Evolutionary conservation across 2,888 invertebrate genomes (phyloP), one percentile per base, ranked within the genome.

Genomic region (Gastracanthus pulcherrimus): DNA sequence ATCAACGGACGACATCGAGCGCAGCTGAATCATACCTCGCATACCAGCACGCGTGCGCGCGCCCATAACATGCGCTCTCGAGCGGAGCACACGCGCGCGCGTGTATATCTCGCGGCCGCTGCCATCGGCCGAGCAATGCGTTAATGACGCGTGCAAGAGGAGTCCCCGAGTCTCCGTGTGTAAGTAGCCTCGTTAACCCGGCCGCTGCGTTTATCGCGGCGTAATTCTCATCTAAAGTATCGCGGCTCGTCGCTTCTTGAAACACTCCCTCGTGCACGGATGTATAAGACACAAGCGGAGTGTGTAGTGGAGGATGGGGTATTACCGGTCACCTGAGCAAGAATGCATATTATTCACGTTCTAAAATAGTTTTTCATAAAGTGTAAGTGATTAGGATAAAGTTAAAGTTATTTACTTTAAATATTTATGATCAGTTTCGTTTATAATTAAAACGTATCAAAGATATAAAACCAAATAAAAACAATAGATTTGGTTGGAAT

Each of bases 91-190:
- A 11, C 26, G 2, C n/a, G 11, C 9, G 13, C 1, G n/a, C 26
- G 26, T 55, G 26, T 6, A 26, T 26, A 7, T n/a, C n/a, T n/a
- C 26, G 26, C 51, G 1, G 41, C n/a, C 3, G 16, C 3, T 45
- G n/a, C 45, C 23, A 23, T 19, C 7, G 41, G 29, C 23, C 41
- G 29, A 51, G 55, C 29, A 13, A 41, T 48, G 77, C 71, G 64
- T 78, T 83, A 82, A 82, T 83, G 83, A 80, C 77, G 41, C 80
- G 75, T 76, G 51, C 51, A 55, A n/a, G 23, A n/a, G 51, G 41
- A 41, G 41, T n/a, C n/a, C n/a, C n/a, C n/a, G n/a, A 75, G 71
- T 71, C 82, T 72, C 60, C 81, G 45, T 51, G 48, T n/a, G 23
- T 7, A 3, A 51, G 51, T 23, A 19, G 13, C 6, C 55, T 55